Base-by-base conservation (phyloP, 2,888 invertebrate genomes). In the Spisula subtruncata region DNA sequence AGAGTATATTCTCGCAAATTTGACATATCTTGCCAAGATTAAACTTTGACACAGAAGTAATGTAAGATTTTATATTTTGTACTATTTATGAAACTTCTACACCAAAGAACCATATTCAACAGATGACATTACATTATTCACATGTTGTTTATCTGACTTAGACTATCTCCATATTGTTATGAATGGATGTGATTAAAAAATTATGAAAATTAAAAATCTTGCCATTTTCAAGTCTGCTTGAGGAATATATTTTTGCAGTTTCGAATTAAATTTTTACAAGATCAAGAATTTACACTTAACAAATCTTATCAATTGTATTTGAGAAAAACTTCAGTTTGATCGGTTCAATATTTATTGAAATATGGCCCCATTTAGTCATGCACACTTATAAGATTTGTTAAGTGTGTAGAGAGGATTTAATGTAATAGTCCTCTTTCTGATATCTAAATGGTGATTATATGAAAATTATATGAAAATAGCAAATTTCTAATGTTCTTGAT, bases 71-170 rank as follows among this genome's bases (percentile, higher is more conserved):
- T 32, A 79, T 20, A 79, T 79, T 79, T 79, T 79, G 29, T 79
- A 79, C 41, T 35, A 41, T 79, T 79, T 79, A 79, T 79, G 12
- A 46, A 41, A 16, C 6, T 8, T 5, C 8, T 25, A 29, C 48
- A 48, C 51, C 46, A 81, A 81, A 48, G 51, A 51, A 81, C 46
- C 18, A 46, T 81, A 81, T 48, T 81, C 35, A 81, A 14, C 18
- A 35, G 16, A 46, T 75, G 18, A 75, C 10, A 75, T 18, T 75
- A 35, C 75, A 75, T 75, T 32, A 25, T 25, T 25, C 25, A 66
- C 25, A 66, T 66, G n/a, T 66, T 66, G 25, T 25, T 25, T 25
- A 25, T 25, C 25, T 66, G n/a, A 25, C 60, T 66, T 25, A n/a
- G n/a, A 66, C 25, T 66, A 25, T 66, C 60, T 66, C 1, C 60